Conservation (phyloP, 2,888 invertebrate species). For the Clostera curtula region DNA sequence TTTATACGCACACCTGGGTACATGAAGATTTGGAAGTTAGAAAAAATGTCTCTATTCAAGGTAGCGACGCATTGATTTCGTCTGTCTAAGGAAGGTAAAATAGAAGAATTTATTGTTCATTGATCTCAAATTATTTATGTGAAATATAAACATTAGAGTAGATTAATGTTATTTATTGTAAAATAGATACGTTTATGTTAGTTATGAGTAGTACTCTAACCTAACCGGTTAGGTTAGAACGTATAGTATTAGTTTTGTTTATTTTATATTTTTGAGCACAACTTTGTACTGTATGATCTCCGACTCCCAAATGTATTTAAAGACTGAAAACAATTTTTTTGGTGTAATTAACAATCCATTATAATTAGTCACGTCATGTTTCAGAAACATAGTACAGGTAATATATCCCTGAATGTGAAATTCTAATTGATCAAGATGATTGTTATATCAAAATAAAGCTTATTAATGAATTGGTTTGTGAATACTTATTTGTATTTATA, state of each 20-base stretch:
- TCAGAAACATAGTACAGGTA: too few relatives aligned
- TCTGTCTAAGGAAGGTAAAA: conserved; percentile 18
- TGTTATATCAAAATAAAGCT: conserved; percentile 3
- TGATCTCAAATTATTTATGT: conserved; percentile 73
- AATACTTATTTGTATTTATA: conserved; percentile 26
- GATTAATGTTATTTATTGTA: conserved; percentile 58
- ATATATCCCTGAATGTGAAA: too few relatives aligned
- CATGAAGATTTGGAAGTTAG: conserved; percentile 24
- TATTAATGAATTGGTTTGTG: conserved; percentile 10
- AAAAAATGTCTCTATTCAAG: conserved; percentile 15
- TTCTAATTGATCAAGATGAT: neutral
- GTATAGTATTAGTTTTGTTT: too few relatives aligned
- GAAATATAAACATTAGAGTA: conserved; percentile 48
- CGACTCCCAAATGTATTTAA: conserved; percentile 47
- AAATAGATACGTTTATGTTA: conserved; percentile 22
- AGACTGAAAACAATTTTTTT: conserved; percentile 35
- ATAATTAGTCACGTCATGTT: conserved; percentile 3
- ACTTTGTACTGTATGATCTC: conserved; percentile 51
- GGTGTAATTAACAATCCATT: conserved; percentile 6
- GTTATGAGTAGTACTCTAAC: too few relatives aligned
- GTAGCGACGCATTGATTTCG: conserved; percentile 17
- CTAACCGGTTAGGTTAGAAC: too few relatives aligned
- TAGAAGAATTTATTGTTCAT: conserved; percentile 50
- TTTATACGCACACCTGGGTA: conserved; percentile 56
- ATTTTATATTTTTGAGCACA: conserved; percentile 24